Conservation (phyloP, 2,113 vertebrate species). For the Eolophus roseicapilla region DNA sequence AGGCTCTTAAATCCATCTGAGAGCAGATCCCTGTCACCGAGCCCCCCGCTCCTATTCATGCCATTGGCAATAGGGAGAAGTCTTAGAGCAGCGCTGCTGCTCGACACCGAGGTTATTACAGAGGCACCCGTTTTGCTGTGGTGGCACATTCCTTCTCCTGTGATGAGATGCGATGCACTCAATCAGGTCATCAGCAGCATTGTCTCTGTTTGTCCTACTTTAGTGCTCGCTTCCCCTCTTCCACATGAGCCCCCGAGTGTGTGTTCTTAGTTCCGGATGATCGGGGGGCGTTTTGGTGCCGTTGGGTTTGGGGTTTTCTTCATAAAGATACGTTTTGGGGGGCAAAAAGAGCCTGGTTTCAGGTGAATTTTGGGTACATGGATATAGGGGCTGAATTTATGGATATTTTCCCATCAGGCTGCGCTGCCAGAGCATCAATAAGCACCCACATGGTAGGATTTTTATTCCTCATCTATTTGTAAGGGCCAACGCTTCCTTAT, state of each 20-base stretch:
- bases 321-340: background rate
- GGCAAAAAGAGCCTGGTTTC: no score
- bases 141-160: background rate
- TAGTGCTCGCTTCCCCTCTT: background rate
- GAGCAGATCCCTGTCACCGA: background rate
- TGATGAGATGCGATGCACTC: background rate
- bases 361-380: background rate
- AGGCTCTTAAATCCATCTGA: background rate
- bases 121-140: background rate
- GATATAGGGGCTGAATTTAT: background rate
- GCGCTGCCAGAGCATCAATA: background rate
- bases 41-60: background rate
- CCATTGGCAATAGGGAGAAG: background rate
- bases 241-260: background rate
- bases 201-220: background rate
- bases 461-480: background rate
- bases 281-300: background rate
- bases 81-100: accelerated
- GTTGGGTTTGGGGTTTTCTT: background rate
- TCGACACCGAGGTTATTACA: background rate
- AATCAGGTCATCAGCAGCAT: background rate
- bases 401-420: background rate
- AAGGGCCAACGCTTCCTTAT: background rate
- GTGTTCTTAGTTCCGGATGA: background rate
- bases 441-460: no score